Percentiles rank a stretch among this genome's conserved stretches.
phyloP scores from a whole-genome alignment of 2,113 vertebrate species.

The Aptenodytes patagonicus region DNA sequence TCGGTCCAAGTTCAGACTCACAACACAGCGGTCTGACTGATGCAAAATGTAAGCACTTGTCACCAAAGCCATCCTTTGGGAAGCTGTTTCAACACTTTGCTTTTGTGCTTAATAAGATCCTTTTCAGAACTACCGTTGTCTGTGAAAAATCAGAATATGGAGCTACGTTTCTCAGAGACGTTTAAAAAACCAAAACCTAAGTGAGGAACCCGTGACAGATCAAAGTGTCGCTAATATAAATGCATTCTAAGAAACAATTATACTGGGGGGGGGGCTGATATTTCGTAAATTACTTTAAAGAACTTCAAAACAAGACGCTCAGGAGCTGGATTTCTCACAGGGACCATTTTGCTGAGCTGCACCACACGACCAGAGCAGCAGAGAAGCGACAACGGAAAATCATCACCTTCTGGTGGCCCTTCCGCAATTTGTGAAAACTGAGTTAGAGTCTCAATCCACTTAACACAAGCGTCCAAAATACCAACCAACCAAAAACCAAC shows the following conservation, averaged over 20 bases:
- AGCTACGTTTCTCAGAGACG: neutral
- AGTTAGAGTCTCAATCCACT: neutral
- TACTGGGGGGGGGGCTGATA: neutral
- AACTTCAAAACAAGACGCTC: neutral
- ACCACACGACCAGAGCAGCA: neutral
- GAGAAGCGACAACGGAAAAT: neutral
- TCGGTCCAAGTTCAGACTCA: neutral
- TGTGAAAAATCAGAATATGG: neutral
- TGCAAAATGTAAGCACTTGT: neutral
- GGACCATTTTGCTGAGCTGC: neutral
- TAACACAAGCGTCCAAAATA: neutral
- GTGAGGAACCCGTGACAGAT: neutral
- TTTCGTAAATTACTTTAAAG: neutral
- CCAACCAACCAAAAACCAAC: neutral
- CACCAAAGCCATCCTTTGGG: neutral
- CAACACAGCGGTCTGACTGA: neutral
- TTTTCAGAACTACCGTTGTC: neutral
- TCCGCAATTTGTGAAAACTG: fast-evolving
- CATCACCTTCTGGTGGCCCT: neutral
- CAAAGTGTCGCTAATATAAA: neutral
- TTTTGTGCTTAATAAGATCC: neutral
- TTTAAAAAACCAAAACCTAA: neutral
- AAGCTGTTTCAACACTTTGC: neutral
- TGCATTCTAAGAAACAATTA: neutral
- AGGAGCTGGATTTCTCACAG: neutral